These are phyloP conservation scores for Clarias pachynema DNA, from an alignment of 2,797 vertebrate species.

Conservation along the genomic window DNA sequence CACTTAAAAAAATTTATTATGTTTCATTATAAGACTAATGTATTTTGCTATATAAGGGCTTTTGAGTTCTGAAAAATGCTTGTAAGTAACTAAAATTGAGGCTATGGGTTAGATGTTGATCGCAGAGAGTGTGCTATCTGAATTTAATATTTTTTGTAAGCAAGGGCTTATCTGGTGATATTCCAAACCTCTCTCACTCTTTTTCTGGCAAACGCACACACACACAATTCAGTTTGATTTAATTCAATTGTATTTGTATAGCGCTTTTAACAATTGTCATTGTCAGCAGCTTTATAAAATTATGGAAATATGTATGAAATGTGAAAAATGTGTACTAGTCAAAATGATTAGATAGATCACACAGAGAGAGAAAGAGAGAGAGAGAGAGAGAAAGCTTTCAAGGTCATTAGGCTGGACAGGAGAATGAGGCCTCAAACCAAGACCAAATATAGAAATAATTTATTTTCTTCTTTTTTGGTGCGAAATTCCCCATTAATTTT, in stretches of 20 bases:
- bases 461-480: not conserved
- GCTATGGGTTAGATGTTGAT: not conserved
- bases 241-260: no score
- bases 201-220: no score
- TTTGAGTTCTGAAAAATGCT: not conserved
- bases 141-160: no score
- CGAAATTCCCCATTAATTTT: not conserved
- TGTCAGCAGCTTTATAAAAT: no score
- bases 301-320: no score
- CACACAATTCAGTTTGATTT: no score
- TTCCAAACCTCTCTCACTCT: not conserved
- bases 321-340: no score
- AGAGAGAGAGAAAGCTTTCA: not conserved
- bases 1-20: no score
- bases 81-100: not conserved
- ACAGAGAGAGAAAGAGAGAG: no score
- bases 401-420: not conserved
- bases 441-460: not conserved
- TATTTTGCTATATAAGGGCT: not conserved
- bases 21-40: no score
- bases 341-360: no score
- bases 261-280: no score
- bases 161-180: not conserved
- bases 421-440: not conserved
- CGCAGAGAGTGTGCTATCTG: not conserved